Evolutionary conservation across 2,888 invertebrate species (phyloP), one percentile per base, ranked within the genome.

Genomic region (Acanthosepion lycidas): DNA sequence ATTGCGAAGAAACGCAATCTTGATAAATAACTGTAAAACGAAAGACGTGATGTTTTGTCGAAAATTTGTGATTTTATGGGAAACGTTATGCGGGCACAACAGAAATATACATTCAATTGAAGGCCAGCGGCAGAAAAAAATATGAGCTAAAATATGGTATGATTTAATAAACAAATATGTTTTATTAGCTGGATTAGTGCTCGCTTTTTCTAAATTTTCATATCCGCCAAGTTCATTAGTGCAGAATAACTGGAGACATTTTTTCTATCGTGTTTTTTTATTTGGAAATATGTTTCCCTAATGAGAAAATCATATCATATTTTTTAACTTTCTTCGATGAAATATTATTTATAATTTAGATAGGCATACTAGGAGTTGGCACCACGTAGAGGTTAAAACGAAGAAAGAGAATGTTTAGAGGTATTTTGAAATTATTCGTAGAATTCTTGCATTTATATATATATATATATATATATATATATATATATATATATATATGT

Each of bases 151-250:
- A 15, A 78, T 78, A 33, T 33, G n/a, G 20, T 78, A 33, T 12
- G 78, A 78, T 78, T 23, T 78, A 78, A 78, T 78, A 78, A 78
- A 78, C 78, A 78, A 23, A 78, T 78, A 78, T n/a, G 28, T 78
- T 78, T 78, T 78, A n/a, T 78, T n/a, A n/a, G 12, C 5, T 33
- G n/a, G 8, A n/a, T 78, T 78, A 4, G 0, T 3, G 9, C 15
- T 28, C 33, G n/a, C 9, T 78, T 78, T 78, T 78, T 78, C n/a
- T 33, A 78, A 78, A 78, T 78, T 78, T 33, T 78, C 78, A 78
- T 78, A 78, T 78, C 78, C 78, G 78, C n/a, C 78, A 78, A 78
- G 78, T 78, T 78, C 78, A 78, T 78, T 78, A 78, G 78, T 9
- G 12, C n/a, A n/a, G 15, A 78, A 78, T 5, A 33, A 78, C n/a